Base-by-base conservation (phyloP, 2,113 vertebrate species). In the Cephalophus harveyi region DNA sequence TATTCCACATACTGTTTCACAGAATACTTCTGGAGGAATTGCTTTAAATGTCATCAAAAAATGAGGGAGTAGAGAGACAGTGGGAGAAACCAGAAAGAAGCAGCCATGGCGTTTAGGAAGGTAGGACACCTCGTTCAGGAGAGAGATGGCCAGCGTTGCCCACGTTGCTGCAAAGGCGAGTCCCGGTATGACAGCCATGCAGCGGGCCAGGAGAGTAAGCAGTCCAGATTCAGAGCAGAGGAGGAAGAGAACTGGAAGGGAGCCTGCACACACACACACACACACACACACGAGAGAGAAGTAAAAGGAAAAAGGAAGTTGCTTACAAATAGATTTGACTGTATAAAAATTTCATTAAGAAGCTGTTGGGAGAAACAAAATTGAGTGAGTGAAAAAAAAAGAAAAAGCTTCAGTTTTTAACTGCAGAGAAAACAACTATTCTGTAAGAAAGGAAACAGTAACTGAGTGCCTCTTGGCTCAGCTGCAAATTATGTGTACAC, bases 391-490 rank as follows among this genome's bases (percentile, higher is more conserved):
- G 52, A 50, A 64, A 40, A 94, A 94, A 50, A 92, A 89, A 79
- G 40, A 94, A 91, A 79, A 86, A 43, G 3, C 50, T 96, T 76
- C 30, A 64, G 16, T 57, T 96, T 95, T 89, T 87, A 95, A 46
- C 30, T 93, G 55, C 12, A 82, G 36, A 25, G 28, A 23, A 91
- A 95, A 64, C 5, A 76, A 82, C n/a, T 60, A 15, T 81, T 89
- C 3, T 48, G 14, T 89, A 96, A 43, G 48, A 96, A 86, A 57
- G 28, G 57, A 84, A 95, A 82, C 15, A 64, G 19, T 78, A 13
- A 33, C 55, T 78, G 43, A n/a, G 15, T 87, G 76, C 43, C 40
- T 89, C 30, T 60, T 95, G 62, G 46, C 50, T 95, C 13, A 84
- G 55, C 11, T 60, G 84, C 57, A 93, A 25, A 91, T 50, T 78